phyloP scores from a whole-genome alignment of 2,113 vertebrate species.

The Lepisosteus osseus region DNA sequence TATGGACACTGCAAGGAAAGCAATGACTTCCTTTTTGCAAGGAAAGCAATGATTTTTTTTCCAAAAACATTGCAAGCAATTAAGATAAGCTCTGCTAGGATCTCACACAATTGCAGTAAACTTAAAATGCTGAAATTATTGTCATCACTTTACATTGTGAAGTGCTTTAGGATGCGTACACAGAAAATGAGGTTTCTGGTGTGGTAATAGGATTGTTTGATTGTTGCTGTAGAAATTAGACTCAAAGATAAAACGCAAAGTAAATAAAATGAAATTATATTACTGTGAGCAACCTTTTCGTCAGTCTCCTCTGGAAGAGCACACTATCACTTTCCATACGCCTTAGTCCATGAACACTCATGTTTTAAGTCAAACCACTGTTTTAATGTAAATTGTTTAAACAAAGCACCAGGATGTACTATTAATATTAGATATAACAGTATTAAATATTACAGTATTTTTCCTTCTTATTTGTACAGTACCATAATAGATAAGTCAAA shows the following conservation, averaged over 20 bases:
- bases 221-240: background rate
- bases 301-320: background rate
- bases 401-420: background rate
- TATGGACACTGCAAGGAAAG: no score
- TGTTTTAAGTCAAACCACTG: background rate
- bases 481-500: background rate
- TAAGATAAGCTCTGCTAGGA: no score
- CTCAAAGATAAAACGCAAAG: background rate
- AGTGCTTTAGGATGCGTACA: background rate
- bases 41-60: no score
- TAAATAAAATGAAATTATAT: background rate
- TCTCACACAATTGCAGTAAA: no score
- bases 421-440: background rate
- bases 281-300: background rate
- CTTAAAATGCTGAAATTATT: no score
- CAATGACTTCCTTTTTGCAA: no score
- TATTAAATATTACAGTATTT: background rate
- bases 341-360: background rate
- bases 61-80: no score
- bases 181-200: background rate
- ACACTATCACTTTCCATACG: background rate
- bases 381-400: background rate
- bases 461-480: background rate
- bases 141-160: no score
- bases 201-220: background rate